phyloP scores from a whole-genome alignment of 2,113 vertebrate genomes.

The Aspidoscelis tigris region DNA sequence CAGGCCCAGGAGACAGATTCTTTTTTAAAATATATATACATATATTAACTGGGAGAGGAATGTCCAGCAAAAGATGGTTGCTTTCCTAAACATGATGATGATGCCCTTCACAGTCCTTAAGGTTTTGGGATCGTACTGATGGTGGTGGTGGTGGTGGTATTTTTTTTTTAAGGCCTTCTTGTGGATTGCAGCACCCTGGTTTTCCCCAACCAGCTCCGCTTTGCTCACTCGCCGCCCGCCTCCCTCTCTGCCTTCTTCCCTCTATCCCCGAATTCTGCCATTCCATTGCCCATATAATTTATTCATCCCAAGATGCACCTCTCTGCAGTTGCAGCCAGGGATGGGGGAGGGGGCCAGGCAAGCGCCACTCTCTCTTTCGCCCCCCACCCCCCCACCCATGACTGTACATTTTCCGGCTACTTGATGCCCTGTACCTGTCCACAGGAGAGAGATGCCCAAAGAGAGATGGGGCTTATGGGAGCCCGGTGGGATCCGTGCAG shows the following conservation, averaged over 20 bases:
- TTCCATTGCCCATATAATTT: constrained; percentile 34
- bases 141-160: too few species aligned
- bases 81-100: not conserved
- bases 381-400: not conserved
- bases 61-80: not conserved
- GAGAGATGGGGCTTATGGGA: not conserved
- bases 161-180: too few species aligned
- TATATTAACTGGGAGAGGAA: not conserved
- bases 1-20: not conserved
- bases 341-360: constrained; percentile 26
- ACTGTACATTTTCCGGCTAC: constrained; percentile 29
- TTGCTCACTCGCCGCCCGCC: not conserved
- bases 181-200: not conserved
- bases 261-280: constrained; percentile 28
- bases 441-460: too few species aligned
- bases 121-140: not conserved
- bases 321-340: constrained; percentile 35
- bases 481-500: not conserved
- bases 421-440: not conserved
- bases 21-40: too few species aligned
- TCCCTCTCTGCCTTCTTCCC: not conserved
- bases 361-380: not conserved
- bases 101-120: not conserved
- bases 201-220: not conserved
- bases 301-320: constrained; percentile 46